A percentile compares a stretch with the other conserved stretches of the same genome.
Conservation (phyloP, 37 sponge, comb jelly and placozoan species). For the Bolinopsis microptera region DNA sequence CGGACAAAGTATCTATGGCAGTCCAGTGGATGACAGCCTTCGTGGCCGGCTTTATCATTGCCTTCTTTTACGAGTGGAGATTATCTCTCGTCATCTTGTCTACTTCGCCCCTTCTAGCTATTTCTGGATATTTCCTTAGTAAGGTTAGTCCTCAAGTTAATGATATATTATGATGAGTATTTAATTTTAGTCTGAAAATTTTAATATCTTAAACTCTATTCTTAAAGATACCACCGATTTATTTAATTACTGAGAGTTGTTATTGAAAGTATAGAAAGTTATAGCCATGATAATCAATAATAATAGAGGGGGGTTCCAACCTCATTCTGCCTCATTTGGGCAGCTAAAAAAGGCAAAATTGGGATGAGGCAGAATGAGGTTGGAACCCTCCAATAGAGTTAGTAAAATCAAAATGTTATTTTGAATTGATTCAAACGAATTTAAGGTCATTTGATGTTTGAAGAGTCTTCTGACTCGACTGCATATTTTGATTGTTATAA, state of each 20-base stretch:
- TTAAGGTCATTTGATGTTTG: too few relatives aligned
- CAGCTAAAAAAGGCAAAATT: too few relatives aligned
- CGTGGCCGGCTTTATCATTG: slow-evolving; percentile 77
- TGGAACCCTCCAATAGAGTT: not conserved
- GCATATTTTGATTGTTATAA: too few relatives aligned
- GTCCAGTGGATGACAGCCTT: slow-evolving; percentile 77
- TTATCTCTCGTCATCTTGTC: slow-evolving; percentile 78
- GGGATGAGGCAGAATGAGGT: too few relatives aligned
- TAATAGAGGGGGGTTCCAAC: not conserved
- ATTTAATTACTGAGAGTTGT: too few relatives aligned
- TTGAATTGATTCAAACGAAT: too few relatives aligned
- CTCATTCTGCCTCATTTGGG: not conserved
- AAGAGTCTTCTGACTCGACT: too few relatives aligned
- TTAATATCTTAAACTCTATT: not conserved
- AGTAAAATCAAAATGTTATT: too few relatives aligned
- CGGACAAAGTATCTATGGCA: slow-evolving; percentile 83
- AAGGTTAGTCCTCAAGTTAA: slow-evolving; percentile 75
- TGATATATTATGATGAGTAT: not conserved
- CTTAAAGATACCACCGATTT: too few relatives aligned
- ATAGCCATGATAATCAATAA: too few relatives aligned
- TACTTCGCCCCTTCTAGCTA: slow-evolving; percentile 72
- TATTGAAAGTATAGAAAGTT: too few relatives aligned
- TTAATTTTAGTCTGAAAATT: not conserved
- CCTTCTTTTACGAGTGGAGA: slow-evolving; percentile 79
- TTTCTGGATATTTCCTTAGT: slow-evolving; percentile 67